Base-by-base conservation (phyloP, 1,140 invertebrate genomes). In the Achroia grisella region DNA sequence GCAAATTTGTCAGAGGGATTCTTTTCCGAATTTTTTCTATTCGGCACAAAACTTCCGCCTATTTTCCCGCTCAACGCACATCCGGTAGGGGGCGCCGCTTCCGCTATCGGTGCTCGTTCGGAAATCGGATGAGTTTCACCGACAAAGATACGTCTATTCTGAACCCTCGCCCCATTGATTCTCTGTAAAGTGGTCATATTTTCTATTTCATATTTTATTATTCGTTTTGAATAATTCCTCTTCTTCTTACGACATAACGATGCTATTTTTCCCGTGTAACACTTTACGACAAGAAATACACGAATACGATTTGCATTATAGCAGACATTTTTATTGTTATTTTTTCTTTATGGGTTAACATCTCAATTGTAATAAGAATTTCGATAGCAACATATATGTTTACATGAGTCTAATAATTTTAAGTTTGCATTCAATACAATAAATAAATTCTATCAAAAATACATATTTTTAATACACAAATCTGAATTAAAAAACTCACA, bases 11-110 rank as follows among this genome's bases (percentile, higher is more conserved):
- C 56, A 48, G 55, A 45, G 60, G 61, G 54, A 65, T 72, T 77
- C 65, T 78, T 81, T 62, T 39, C 39, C 56, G 50, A 62, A 57
- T 78, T 80, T 72, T 71, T 78, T 70, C 48, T 23, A 2, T 61
- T 54, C 66, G 53, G 57, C 23, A 46, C 42, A 61, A 72, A 68
- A 78, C 74, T 81, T 84, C 77, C 77, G 77, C 71, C 68, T 73
- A 74, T 81, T 81, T 80, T 81, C 77, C 68, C 75, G 75, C 68
- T 78, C 68, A 62, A 65, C 68, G 73, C 75, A 67, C 70, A 62
- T 81, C 75, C 71, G 71, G 70, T 52, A 49, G 66, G 66, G 68
- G 70, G 47, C 51, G 49, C 59, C 43, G 48, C 52, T 56, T 62
- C 71, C 61, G 56, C 45, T 61, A 60, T 62, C 62, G 56, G 62